Evolutionary conservation across 2,797 vertebrate species (phyloP).

Genomic region (Sebastes trivittatus): DNA sequence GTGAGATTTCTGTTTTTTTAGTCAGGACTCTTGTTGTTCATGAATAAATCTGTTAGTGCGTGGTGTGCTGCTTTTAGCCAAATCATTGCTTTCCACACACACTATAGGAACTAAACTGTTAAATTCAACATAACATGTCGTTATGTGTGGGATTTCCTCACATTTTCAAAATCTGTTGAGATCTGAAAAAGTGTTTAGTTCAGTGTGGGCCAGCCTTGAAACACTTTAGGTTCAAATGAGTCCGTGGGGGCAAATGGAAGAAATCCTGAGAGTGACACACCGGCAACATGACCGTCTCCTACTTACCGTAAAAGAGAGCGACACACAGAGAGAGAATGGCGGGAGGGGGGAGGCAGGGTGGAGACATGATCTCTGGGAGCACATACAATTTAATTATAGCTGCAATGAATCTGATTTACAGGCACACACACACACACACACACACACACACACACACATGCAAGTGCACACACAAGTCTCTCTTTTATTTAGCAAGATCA

Average conservation of each 20-base stretch:
- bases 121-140: too few species aligned
- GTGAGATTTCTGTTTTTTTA: too few species aligned
- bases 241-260: not conserved
- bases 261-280: not conserved
- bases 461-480: constrained; percentile 12
- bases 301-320: constrained; percentile 6
- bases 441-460: constrained; percentile 16
- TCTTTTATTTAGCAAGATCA: constrained; percentile 15
- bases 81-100: too few species aligned
- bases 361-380: constrained; percentile 53
- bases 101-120: too few species aligned
- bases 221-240: not conserved
- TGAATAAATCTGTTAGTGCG: too few species aligned
- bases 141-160: too few species aligned
- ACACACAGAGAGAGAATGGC: not conserved
- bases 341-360: not conserved
- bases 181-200: too few species aligned
- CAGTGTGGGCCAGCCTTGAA: too few species aligned
- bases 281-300: constrained; percentile 10
- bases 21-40: too few species aligned
- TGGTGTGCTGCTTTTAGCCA: too few species aligned
- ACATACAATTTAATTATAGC: constrained; percentile 73
- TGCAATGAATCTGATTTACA: constrained; percentile 73
- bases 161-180: too few species aligned
- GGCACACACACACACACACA: constrained; percentile 13